Percentiles rank a stretch among this genome's conserved stretches.
Evolutionary conservation across 2,113 vertebrate genomes (phyloP).

Genomic region (Psittacara wagleri): DNA sequence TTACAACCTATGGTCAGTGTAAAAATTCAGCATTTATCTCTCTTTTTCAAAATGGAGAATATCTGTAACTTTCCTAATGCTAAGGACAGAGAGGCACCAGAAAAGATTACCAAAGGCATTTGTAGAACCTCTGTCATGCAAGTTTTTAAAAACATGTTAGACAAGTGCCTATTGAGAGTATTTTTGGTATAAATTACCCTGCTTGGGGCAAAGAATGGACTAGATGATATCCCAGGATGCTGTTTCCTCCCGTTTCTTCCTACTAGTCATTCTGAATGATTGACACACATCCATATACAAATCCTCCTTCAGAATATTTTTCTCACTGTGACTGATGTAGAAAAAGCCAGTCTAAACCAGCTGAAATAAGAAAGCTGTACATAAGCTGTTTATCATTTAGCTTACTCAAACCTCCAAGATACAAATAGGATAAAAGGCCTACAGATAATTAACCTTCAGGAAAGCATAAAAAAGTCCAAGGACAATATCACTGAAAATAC

Average conservation of each 20-base stretch:
- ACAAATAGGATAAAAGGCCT: not conserved
- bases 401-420: not conserved
- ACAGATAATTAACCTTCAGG: conserved; percentile 27
- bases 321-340: not conserved
- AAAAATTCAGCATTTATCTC: not conserved
- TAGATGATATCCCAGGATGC: not conserved
- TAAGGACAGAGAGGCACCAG: not conserved
- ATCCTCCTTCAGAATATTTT: not conserved
- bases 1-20: not conserved
- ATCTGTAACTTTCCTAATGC: not conserved
- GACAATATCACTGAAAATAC: not conserved
- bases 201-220: not conserved
- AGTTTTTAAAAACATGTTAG: not conserved
- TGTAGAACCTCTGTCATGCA: not conserved
- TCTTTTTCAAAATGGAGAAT: not conserved
- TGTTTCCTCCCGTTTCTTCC: not conserved
- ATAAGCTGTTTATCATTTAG: conserved; percentile 14
- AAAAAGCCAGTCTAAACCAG: not conserved
- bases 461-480: conserved; percentile 3
- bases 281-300: not conserved
- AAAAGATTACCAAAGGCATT: not conserved
- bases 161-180: not conserved
- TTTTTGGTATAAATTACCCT: not conserved
- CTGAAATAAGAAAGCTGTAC: not conserved
- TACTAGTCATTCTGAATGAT: not conserved